These are phyloP conservation scores for Sminthurinus aureus DNA, from an alignment of 2,888 invertebrate species.

Conservation along the genomic window DNA sequence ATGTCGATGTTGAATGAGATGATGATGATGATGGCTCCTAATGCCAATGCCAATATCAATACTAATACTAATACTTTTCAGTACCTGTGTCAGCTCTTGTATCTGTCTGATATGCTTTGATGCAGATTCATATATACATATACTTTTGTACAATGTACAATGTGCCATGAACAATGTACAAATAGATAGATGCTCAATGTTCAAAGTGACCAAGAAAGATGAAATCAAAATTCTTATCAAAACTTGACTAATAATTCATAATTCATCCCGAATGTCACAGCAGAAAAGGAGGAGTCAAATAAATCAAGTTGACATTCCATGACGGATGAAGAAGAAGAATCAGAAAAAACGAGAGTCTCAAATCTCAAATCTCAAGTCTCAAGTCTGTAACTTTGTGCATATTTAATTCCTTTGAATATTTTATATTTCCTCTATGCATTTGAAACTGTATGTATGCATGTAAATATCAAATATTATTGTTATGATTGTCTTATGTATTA, in stretches of 20 bases:
- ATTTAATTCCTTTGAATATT: neutral
- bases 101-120: too few species aligned
- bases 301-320: conserved; percentile 41
- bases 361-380: too few species aligned
- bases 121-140: too few species aligned
- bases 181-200: neutral
- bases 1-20: too few species aligned
- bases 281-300: conserved; percentile 34
- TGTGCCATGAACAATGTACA: neutral
- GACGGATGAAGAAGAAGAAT: neutral
- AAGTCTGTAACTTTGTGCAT: too few species aligned
- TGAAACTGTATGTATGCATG: neutral
- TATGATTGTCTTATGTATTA: neutral
- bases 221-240: conserved; percentile 33
- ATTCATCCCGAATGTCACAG: conserved; percentile 39
- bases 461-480: neutral
- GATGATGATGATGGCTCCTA: too few species aligned
- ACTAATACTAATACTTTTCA: too few species aligned
- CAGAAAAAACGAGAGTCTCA: too few species aligned
- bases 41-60: too few species aligned
- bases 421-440: neutral
- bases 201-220: conserved; percentile 2
- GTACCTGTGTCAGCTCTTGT: too few species aligned
- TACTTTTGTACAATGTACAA: too few species aligned
- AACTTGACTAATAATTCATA: conserved; percentile 35